Conservation (phyloP, 2,113 vertebrate genomes). For the Thunnus maccoyii region DNA sequence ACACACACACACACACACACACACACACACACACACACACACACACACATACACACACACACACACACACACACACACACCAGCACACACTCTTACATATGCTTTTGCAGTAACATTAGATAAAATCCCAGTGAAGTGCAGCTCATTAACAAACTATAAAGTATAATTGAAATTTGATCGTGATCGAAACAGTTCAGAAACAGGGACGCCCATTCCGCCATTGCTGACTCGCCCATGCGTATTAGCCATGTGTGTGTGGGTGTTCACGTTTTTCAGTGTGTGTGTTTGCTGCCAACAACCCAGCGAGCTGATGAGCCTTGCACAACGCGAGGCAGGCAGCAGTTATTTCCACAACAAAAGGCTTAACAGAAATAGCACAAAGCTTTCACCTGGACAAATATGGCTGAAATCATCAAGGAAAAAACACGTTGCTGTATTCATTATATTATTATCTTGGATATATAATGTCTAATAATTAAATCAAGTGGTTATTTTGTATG, state of each 20-base stretch:
- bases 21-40: constrained; percentile 28
- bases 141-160: constrained; percentile 60
- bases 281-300: constrained; percentile 29
- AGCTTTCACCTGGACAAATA: constrained; percentile 57
- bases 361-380: constrained; percentile 56
- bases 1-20: constrained; percentile 25
- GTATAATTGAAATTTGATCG: constrained; percentile 63
- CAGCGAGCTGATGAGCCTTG: constrained; percentile 48
- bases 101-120: constrained; percentile 18
- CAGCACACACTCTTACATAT: constrained; percentile 7
- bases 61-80: constrained; percentile 20
- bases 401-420: constrained; percentile 26
- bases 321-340: constrained; percentile 33
- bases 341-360: constrained; percentile 67
- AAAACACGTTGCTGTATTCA: background rate
- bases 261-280: background rate
- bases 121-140: constrained; percentile 41
- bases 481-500: background rate
- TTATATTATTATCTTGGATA: background rate
- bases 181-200: constrained; percentile 48
- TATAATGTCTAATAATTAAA: background rate
- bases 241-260: constrained; percentile 9
- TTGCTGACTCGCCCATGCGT: constrained; percentile 13
- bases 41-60: constrained; percentile 7
- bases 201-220: constrained; percentile 9